Percentiles rank a stretch among this genome's conserved stretches.
phyloP scores from a whole-genome alignment of 2,113 vertebrate species.

The Myanophis thanlyinensis region DNA sequence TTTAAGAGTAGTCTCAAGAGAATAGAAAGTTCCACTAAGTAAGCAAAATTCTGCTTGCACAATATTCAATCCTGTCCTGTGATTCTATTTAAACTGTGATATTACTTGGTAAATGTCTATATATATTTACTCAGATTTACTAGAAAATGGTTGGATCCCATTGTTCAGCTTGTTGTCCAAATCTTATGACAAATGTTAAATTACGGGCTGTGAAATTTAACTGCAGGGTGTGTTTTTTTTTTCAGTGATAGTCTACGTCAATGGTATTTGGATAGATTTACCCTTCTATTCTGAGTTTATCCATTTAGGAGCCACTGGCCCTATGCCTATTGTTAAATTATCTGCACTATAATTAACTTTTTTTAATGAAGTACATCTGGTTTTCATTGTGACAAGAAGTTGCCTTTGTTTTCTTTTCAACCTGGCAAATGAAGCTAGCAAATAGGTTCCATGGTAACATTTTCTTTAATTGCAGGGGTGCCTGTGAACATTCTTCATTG shows the following conservation, averaged over 20 bases:
- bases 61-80: not conserved
- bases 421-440: slow-evolving; percentile 14
- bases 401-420: not conserved
- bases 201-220: not conserved
- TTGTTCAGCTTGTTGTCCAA: not conserved
- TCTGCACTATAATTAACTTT: not conserved
- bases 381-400: not conserved
- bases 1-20: not conserved
- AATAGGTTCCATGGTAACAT: not conserved
- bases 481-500: slow-evolving; percentile 15
- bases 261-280: not conserved
- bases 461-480: slow-evolving; percentile 9
- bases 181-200: not conserved
- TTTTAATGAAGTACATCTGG: slow-evolving; percentile 26
- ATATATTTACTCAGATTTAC: not conserved
- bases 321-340: slow-evolving; percentile 5
- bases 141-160: not conserved
- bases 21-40: not conserved
- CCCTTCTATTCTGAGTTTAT: not conserved
- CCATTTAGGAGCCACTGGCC: not conserved
- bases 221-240: not conserved
- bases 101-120: not conserved
- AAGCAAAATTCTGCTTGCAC: not conserved
- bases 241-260: not conserved
- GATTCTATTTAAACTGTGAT: not conserved